A percentile compares a stretch with the other conserved stretches of the same genome.
These are phyloP conservation scores for Agrypnia vestita DNA, from an alignment of 1,140 invertebrate genomes.

Conservation along the genomic window DNA sequence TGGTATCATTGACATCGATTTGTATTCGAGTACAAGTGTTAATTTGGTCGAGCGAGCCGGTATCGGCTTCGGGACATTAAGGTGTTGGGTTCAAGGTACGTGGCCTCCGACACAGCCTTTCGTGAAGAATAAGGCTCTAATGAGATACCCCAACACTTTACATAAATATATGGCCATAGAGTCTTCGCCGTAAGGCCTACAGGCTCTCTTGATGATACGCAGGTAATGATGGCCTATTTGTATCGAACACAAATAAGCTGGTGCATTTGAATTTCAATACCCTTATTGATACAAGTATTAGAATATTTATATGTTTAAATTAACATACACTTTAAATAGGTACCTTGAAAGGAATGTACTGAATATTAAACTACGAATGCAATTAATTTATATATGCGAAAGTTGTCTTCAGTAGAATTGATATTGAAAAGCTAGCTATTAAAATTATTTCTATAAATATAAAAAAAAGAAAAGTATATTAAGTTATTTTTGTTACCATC, in stretches of 20 bases:
- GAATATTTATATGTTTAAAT: too few species aligned
- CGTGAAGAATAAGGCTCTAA: conserved; percentile 42
- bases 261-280: not conserved
- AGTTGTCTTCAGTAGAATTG: too few species aligned
- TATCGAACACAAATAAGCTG: conserved; percentile 4
- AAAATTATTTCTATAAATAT: too few species aligned
- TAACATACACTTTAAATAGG: too few species aligned
- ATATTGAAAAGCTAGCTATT: too few species aligned
- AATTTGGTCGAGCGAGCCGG: conserved; percentile 39
- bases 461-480: too few species aligned
- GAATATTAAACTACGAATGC: too few species aligned
- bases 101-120: conserved; percentile 37
- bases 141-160: conserved; percentile 33
- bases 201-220: conserved; percentile 20
- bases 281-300: not conserved
- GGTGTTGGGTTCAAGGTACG: conserved; percentile 44
- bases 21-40: conserved; percentile 44
- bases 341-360: too few species aligned
- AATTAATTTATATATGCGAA: too few species aligned
- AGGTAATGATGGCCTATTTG: conserved; percentile 12
- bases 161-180: conserved; percentile 26
- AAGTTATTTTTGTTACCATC: too few species aligned
- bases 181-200: conserved; percentile 7
- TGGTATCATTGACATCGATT: conserved; percentile 41
- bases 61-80: conserved; percentile 27